These are phyloP conservation scores for Threskiornis aethiopicus DNA, from an alignment of 2,797 vertebrate genomes.

Conservation along the genomic window DNA sequence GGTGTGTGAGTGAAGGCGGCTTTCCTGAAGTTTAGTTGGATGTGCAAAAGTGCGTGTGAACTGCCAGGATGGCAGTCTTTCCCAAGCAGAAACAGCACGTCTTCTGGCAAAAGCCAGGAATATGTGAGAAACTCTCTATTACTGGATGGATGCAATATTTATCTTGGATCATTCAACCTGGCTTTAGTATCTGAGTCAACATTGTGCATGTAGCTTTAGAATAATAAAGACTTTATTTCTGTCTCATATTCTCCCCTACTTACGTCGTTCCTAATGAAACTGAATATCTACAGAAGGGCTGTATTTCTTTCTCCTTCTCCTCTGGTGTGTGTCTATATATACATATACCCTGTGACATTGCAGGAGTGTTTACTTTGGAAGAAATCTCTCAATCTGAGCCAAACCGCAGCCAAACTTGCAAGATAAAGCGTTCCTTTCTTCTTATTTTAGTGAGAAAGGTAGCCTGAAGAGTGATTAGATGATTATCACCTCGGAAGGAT, in stretches of 20 bases:
- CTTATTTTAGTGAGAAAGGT: background rate
- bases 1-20: background rate
- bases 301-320: background rate
- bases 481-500: background rate
- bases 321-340: background rate
- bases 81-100: background rate
- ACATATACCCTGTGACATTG: background rate
- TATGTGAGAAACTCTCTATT: background rate
- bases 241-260: background rate
- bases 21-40: background rate
- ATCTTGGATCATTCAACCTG: background rate
- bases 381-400: background rate
- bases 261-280: background rate
- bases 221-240: background rate
- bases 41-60: background rate
- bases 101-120: background rate
- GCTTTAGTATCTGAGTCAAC: background rate
- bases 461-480: background rate
- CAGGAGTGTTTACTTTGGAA: conserved; percentile 12
- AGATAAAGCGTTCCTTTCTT: background rate
- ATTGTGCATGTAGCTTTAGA: background rate
- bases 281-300: background rate
- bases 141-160: background rate
- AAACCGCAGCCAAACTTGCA: background rate
- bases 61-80: background rate